Conservation (phyloP, 2,888 invertebrate genomes). For the Apoda limacodes region DNA sequence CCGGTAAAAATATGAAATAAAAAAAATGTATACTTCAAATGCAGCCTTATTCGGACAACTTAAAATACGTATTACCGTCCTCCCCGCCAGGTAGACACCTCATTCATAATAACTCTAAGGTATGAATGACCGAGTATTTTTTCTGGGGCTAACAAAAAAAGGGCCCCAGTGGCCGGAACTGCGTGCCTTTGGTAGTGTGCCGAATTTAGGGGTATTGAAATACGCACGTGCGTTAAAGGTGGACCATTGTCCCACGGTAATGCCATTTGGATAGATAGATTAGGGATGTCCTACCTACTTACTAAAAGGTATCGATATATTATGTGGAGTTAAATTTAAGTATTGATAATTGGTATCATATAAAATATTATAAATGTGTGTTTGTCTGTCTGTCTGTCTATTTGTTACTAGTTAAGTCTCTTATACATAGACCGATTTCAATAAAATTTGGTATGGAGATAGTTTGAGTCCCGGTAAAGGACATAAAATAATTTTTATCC, state of each 20-base stretch:
- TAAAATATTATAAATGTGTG: no score
- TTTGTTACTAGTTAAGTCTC: no score
- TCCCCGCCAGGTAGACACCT: constrained; percentile 43
- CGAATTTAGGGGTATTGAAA: constrained; percentile 19
- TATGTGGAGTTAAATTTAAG: no score
- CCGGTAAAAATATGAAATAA: constrained; percentile 34
- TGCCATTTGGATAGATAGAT: no score
- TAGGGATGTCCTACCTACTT: no score
- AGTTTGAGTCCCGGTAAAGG: no score
- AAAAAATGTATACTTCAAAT: constrained; percentile 35
- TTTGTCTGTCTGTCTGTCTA: no score
- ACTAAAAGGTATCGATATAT: no score
- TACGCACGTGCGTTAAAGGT: constrained; percentile 29
- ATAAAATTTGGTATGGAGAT: no score
- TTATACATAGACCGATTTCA: no score
- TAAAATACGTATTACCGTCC: constrained; percentile 18
- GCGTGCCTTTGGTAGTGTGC: constrained; percentile 24
- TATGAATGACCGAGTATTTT: constrained; percentile 47
- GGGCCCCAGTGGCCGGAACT: constrained; percentile 27
- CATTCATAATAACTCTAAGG: constrained; percentile 30
- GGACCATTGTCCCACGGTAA: not conserved
- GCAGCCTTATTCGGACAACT: constrained; percentile 32
- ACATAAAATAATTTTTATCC: no score
- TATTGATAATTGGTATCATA: no score
- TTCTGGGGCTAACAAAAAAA: constrained; percentile 16